phyloP scores from a whole-genome alignment of 1,140 invertebrate species.

The Trialeurodes vaporariorum region DNA sequence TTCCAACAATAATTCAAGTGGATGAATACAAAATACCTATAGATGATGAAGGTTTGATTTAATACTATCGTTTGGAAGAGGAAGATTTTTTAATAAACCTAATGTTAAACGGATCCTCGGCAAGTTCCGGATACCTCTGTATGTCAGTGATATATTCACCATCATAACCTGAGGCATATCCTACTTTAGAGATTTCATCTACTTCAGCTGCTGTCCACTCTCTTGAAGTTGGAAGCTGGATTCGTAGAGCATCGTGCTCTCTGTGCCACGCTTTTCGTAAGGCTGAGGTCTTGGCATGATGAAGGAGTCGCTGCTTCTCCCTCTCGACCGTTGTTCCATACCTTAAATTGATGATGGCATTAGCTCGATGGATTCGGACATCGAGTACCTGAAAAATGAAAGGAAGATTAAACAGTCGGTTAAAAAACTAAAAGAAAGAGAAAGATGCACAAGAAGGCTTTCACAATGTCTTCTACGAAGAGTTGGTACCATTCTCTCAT shows the following conservation, averaged over 20 bases:
- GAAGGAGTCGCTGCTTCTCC: constrained; percentile 73
- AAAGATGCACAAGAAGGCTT: no score
- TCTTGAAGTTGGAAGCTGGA: constrained; percentile 59
- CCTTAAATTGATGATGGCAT: constrained; percentile 67
- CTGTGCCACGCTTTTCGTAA: constrained; percentile 83
- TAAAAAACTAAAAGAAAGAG: no score
- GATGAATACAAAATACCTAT: no score
- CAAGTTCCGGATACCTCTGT: constrained; percentile 75
- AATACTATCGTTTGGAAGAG: constrained; percentile 20
- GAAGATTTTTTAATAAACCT: constrained; percentile 63
- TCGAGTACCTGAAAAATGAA: constrained; percentile 42
- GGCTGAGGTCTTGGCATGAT: constrained; percentile 74
- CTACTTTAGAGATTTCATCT: constrained; percentile 75
- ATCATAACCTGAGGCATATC: constrained; percentile 70
- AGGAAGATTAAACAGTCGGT: no score
- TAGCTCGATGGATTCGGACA: constrained; percentile 72
- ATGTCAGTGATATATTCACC: constrained; percentile 85
- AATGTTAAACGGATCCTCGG: constrained; percentile 91
- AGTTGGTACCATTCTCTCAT: no score
- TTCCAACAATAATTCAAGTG: no score
- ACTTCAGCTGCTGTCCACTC: constrained; percentile 54
- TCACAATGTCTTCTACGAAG: no score
- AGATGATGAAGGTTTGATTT: background rate
- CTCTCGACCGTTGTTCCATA: constrained; percentile 83
- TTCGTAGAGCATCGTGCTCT: constrained; percentile 69